phyloP scores from a whole-genome alignment of 2,797 vertebrate genomes.

The Acanthurus leucopareius region DNA sequence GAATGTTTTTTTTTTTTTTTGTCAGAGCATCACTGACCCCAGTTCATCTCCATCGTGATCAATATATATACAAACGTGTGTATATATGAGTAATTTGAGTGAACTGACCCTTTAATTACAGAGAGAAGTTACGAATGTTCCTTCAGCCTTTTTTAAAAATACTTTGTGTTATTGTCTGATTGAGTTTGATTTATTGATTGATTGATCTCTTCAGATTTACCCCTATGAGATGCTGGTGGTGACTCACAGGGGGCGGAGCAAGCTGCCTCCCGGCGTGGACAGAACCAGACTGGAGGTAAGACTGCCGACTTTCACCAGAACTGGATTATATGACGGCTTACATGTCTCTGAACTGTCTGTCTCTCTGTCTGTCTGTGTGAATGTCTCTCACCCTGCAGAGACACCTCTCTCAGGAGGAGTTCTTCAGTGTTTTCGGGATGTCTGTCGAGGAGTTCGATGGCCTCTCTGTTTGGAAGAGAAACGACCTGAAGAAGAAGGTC shows the following conservation, averaged over 20 bases:
- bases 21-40: too few species aligned
- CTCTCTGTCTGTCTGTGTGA: neutral
- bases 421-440: constrained; percentile 92
- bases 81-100: too few species aligned
- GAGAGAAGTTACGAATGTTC: too few species aligned
- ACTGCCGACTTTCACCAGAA: neutral
- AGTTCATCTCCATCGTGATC: too few species aligned
- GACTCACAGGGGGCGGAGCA: constrained; percentile 89
- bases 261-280: constrained; percentile 92
- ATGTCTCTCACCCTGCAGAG: constrained; percentile 75
- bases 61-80: too few species aligned
- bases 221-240: constrained; percentile 92
- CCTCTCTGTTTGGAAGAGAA: constrained; percentile 93
- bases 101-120: too few species aligned
- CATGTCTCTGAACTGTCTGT: neutral
- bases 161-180: neutral
- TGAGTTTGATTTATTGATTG: constrained; percentile 14
- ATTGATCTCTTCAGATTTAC: constrained; percentile 83
- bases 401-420: constrained; percentile 92
- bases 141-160: too few species aligned
- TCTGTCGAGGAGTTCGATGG: constrained; percentile 88
- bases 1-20: too few species aligned
- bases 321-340: neutral
- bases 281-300: constrained; percentile 92
- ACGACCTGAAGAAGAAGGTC: constrained; percentile 92